Conservation (phyloP, 2,113 vertebrate genomes). For the Mionectes macconnelli region DNA sequence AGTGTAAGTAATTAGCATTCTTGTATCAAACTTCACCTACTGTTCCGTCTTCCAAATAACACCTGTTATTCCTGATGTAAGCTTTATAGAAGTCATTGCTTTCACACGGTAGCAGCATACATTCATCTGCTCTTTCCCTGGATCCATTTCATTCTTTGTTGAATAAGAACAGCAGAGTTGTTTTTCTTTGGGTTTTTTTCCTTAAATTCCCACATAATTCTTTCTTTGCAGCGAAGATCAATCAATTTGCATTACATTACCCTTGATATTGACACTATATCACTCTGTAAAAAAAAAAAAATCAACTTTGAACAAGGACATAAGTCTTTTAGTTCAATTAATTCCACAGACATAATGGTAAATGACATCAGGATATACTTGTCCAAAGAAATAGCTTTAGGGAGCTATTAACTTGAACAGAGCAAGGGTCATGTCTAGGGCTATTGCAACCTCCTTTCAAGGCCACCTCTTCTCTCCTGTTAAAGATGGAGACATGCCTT, state of each 20-base stretch:
- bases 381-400: neutral
- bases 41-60: neutral
- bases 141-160: neutral
- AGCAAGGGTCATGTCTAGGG: neutral
- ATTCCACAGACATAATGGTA: neutral
- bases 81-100: neutral
- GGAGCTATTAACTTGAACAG: neutral
- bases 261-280: neutral
- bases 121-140: neutral
- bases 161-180: neutral
- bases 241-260: neutral
- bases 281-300: neutral
- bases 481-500: neutral
- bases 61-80: constrained; percentile 9
- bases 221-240: constrained; percentile 4
- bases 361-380: neutral
- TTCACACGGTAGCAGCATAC: neutral
- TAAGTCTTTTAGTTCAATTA: constrained; percentile 6
- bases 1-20: neutral
- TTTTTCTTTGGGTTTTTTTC: neutral
- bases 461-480: neutral
- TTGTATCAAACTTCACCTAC: neutral
- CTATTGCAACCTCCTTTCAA: neutral
- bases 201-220: neutral
- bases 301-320: neutral